Percentiles rank a stretch among this genome's conserved stretches.
Conservation (phyloP, 2,113 vertebrate species). For the Strix aluco region DNA sequence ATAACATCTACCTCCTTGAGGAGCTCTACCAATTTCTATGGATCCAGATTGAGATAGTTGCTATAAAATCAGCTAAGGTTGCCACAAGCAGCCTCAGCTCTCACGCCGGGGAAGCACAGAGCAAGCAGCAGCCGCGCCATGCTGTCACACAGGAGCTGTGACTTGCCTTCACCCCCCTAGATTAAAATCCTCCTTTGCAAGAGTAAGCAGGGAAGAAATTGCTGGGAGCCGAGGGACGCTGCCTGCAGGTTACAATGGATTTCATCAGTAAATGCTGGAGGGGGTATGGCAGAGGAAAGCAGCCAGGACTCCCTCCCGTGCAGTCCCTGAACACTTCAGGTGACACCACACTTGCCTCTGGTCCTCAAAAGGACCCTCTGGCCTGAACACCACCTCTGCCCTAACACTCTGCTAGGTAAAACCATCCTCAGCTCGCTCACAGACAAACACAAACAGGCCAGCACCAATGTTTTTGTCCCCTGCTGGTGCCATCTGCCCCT, state of each 20-base stretch:
- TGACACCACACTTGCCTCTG: not conserved
- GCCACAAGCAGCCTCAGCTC: not conserved
- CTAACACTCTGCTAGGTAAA: not conserved
- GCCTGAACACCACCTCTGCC: not conserved
- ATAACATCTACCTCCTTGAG: not conserved
- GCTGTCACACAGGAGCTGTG: not conserved
- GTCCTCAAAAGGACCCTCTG: not conserved
- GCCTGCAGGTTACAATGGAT: not conserved
- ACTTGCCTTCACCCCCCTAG: not conserved
- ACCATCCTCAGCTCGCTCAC: not conserved
- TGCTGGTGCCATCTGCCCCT: no score
- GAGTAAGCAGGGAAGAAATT: not conserved
- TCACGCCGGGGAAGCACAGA: not conserved
- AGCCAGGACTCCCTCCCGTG: not conserved
- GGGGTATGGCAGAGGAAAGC: not conserved
- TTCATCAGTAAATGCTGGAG: not conserved
- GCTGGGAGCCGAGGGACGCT: accelerated
- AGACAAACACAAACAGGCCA: not conserved
- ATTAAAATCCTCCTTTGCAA: not conserved
- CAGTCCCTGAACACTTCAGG: not conserved
- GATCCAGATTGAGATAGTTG: not conserved
- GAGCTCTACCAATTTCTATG: not conserved
- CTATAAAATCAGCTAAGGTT: not conserved
- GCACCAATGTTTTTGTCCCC: not conserved
- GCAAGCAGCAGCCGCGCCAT: not conserved